Evolutionary conservation across 2,888 invertebrate genomes (phyloP).

Genomic region (Agrochola lota): DNA sequence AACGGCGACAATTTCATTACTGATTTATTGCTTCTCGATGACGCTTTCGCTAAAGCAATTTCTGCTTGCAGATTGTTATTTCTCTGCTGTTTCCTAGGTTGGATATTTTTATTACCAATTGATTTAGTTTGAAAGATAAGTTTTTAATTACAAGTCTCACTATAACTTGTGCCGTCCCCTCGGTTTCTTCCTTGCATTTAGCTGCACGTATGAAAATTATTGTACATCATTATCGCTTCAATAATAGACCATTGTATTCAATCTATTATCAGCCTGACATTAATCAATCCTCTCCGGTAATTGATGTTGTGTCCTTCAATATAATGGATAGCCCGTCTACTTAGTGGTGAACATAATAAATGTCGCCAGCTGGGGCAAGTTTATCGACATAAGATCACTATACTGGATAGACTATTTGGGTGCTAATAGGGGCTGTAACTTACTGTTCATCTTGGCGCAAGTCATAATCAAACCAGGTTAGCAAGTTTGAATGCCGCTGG

Average conservation of each 20-base stretch:
- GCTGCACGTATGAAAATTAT: slow-evolving; percentile 42
- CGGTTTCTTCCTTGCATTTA: slow-evolving; percentile 23
- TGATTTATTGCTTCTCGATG: slow-evolving; percentile 61
- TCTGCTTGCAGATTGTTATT: slow-evolving; percentile 42
- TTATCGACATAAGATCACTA: slow-evolving; percentile 34
- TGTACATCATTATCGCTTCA: slow-evolving; percentile 37
- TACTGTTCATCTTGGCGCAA: slow-evolving; percentile 21
- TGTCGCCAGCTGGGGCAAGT: slow-evolving; percentile 6
- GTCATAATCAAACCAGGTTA: slow-evolving; percentile 20
- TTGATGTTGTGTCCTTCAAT: slow-evolving; percentile 55
- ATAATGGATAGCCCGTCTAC: slow-evolving; percentile 34
- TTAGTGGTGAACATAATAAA: slow-evolving; percentile 31
- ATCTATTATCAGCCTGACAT: slow-evolving; percentile 41
- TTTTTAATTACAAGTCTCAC: slow-evolving; percentile 1
- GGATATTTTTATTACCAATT: not conserved
- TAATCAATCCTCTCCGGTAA: slow-evolving; percentile 53
- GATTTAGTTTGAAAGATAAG: not conserved
- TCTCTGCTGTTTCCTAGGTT: slow-evolving; percentile 13
- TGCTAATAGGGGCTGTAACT: slow-evolving; percentile 30
- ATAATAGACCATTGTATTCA: slow-evolving; percentile 52
- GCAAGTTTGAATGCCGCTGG: slow-evolving; percentile 21
- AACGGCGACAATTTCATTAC: slow-evolving; percentile 54
- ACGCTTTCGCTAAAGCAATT: slow-evolving; percentile 37
- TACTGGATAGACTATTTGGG: slow-evolving; percentile 25
- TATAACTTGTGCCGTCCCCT: not conserved